phyloP scores from a whole-genome alignment of 2,888 invertebrate species.

The Diplolepis rosae region DNA sequence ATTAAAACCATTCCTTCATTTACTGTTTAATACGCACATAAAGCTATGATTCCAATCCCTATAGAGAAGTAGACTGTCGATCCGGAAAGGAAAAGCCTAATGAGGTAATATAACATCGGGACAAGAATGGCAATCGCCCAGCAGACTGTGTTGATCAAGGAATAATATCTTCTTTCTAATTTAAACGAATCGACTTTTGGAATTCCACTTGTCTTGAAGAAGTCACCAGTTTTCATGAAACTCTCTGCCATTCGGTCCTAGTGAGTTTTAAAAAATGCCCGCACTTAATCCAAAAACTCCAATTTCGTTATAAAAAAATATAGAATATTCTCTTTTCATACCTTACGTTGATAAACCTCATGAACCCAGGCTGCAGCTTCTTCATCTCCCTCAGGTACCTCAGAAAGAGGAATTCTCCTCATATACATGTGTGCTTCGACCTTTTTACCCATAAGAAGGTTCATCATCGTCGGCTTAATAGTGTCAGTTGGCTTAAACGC shows the following conservation, averaged over 20 bases:
- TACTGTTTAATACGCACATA: constrained; percentile 80
- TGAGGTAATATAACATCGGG: constrained; percentile 83
- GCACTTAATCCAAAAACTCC: no score
- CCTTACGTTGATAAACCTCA: constrained; percentile 87
- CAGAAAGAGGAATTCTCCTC: constrained; percentile 86
- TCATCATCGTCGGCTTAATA: constrained; percentile 86
- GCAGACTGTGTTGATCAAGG: constrained; percentile 81
- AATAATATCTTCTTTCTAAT: constrained; percentile 78
- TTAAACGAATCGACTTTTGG: constrained; percentile 78
- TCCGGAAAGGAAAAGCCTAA: constrained; percentile 82
- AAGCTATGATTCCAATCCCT: constrained; percentile 81
- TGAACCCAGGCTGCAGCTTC: constrained; percentile 88
- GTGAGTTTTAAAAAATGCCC: no score
- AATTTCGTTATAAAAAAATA: no score
- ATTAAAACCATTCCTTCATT: neutral
- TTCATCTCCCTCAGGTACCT: constrained; percentile 85
- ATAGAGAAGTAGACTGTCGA: constrained; percentile 82
- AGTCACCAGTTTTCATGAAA: constrained; percentile 84
- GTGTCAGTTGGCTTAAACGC: constrained; percentile 81
- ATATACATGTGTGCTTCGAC: constrained; percentile 86
- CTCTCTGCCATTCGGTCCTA: constrained; percentile 85
- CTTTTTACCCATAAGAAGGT: constrained; percentile 82
- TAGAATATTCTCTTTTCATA: no score
- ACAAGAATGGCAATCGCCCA: constrained; percentile 83
- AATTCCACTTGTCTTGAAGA: constrained; percentile 85